Evolutionary conservation across 2,888 invertebrate species (phyloP).

Genomic region (Heteromurus nitidus): DNA sequence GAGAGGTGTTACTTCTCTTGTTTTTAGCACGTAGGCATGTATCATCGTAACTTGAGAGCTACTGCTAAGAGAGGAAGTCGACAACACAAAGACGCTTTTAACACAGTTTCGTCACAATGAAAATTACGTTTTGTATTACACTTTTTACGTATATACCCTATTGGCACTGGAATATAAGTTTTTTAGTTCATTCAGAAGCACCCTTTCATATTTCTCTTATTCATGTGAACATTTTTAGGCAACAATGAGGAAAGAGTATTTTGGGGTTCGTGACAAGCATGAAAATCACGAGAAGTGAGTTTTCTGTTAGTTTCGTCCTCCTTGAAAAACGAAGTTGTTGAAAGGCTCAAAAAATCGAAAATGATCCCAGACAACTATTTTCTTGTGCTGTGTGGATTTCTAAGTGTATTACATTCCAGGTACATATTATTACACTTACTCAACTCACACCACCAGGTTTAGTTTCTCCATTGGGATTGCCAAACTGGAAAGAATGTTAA

Average conservation of each 20-base stretch:
- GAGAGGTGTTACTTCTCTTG: slow-evolving; percentile 1
- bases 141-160: slow-evolving; percentile 19
- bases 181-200: slow-evolving; percentile 28
- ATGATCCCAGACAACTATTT: slow-evolving; percentile 62
- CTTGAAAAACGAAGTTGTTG: slow-evolving; percentile 25
- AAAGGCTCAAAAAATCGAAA: slow-evolving; percentile 65
- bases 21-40: background rate
- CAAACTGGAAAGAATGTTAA: slow-evolving; percentile 53
- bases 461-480: slow-evolving; percentile 48
- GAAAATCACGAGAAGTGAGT: slow-evolving; percentile 50
- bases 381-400: slow-evolving; percentile 35
- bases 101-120: slow-evolving; percentile 54
- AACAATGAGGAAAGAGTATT: slow-evolving; percentile 31
- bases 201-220: slow-evolving; percentile 5
- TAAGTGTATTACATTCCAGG: slow-evolving; percentile 36
- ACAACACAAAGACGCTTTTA: slow-evolving; percentile 59
- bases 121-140: slow-evolving; percentile 48
- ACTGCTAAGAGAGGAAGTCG: slow-evolving; percentile 38
- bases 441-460: slow-evolving; percentile 35
- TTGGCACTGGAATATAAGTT: background rate
- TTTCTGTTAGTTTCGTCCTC: slow-evolving; percentile 1
- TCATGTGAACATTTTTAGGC: slow-evolving; percentile 28
- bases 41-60: background rate
- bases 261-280: slow-evolving; percentile 60
- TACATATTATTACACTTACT: slow-evolving; percentile 23